phyloP scores from a whole-genome alignment of 2,113 vertebrate species.

The Seriola aureovittata region DNA sequence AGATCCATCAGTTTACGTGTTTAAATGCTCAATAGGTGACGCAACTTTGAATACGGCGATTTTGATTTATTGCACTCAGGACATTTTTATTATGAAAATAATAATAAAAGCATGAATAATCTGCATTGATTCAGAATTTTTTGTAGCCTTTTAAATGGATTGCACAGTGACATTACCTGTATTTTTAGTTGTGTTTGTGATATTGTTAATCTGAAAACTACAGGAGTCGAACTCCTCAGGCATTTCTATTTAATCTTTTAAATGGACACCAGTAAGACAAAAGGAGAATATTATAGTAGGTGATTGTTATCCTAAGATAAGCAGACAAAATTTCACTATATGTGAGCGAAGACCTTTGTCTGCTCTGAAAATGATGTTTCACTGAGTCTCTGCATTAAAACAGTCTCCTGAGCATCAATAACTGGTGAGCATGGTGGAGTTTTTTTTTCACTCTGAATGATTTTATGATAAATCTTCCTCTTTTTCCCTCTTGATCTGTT shows the following conservation, averaged over 20 bases:
- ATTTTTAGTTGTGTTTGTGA: background rate
- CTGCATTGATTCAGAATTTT: background rate
- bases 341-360: conserved; percentile 20
- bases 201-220: background rate
- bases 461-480: conserved; percentile 67
- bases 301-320: background rate
- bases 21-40: background rate
- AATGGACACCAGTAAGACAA: background rate
- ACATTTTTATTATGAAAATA: background rate
- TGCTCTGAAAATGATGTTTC: conserved; percentile 23
- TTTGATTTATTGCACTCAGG: background rate
- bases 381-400: conserved; percentile 38
- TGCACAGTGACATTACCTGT: background rate
- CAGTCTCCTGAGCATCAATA: conserved; percentile 52
- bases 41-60: too few species aligned
- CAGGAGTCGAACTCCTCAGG: background rate
- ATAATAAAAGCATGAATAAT: background rate
- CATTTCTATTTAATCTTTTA: background rate
- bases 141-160: background rate
- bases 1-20: background rate
- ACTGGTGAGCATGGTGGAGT: conserved; percentile 26
- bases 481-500: conserved; percentile 72
- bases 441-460: conserved; percentile 39
- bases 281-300: background rate
- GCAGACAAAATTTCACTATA: background rate